A percentile compares a stretch with the other conserved stretches of the same genome.
Evolutionary conservation across 37 sponge, comb jelly and placozoan species (phyloP).

Genomic region (Mnemiopsis leidyi): DNA sequence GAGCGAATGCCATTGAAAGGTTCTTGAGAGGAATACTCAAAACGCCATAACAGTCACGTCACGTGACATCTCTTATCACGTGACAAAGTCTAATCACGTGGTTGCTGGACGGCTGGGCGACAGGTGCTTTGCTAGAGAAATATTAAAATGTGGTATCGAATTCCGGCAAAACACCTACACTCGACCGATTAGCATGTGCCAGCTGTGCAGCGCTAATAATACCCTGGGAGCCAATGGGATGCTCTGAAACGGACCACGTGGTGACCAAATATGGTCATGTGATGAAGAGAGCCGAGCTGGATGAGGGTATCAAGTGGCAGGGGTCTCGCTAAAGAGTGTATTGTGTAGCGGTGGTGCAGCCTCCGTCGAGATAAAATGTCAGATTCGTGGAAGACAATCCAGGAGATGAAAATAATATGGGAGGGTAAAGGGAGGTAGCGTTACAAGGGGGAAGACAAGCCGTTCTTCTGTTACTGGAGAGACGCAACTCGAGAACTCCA

Average conservation of each 20-base stretch:
- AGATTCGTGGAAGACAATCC: constrained; percentile 21
- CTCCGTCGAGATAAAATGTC: constrained; percentile 50
- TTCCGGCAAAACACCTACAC: constrained; percentile 60
- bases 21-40: neutral
- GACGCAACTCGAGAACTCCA: neutral
- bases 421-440: constrained; percentile 31
- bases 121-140: neutral
- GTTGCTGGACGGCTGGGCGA: neutral
- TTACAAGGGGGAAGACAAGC: constrained; percentile 16
- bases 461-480: neutral
- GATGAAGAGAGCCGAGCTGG: neutral
- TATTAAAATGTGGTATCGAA: constrained; percentile 9
- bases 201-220: constrained; percentile 16
- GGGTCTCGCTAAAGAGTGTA: neutral
- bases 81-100: neutral
- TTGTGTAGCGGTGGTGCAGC: constrained; percentile 8
- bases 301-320: neutral
- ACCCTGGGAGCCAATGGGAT: neutral
- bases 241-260: neutral
- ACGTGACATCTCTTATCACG: neutral
- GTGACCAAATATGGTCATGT: constrained; percentile 45
- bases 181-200: constrained; percentile 37
- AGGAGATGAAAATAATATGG: constrained; percentile 33
- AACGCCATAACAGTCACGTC: neutral
- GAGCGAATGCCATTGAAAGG: neutral